Evolutionary conservation across 1,140 invertebrate genomes (phyloP).

Genomic region (Drosophila parvula): DNA sequence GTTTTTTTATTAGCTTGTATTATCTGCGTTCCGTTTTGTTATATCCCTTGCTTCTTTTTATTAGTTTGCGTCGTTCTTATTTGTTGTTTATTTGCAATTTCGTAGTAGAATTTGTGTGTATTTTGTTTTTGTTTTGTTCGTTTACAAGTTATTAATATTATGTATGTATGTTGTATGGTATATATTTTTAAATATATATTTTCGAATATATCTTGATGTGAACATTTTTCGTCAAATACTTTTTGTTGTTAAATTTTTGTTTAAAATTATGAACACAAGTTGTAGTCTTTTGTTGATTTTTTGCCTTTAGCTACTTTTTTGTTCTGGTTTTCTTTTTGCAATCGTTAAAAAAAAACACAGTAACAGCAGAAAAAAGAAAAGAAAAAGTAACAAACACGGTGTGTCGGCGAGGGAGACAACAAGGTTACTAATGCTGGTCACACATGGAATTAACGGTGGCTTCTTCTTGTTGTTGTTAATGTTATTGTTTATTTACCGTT

Average conservation of each 20-base stretch:
- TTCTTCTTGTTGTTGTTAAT: slow-evolving; percentile 10
- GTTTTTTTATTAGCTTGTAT: slow-evolving; percentile 27
- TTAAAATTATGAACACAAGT: slow-evolving; percentile 79
- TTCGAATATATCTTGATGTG: slow-evolving; percentile 31
- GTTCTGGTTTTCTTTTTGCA: slow-evolving; percentile 10
- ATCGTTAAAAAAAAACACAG: slow-evolving; percentile 17
- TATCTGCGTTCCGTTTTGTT: slow-evolving; percentile 17
- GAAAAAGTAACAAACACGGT: slow-evolving; percentile 6
- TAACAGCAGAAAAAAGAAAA: slow-evolving; percentile 13
- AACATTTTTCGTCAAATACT: slow-evolving; percentile 38
- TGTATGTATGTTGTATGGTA: slow-evolving; percentile 28
- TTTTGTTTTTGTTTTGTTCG: slow-evolving; percentile 30
- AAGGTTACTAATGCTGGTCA: slow-evolving; percentile 8
- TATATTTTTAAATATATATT: slow-evolving; percentile 39
- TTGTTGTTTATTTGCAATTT: slow-evolving; percentile 3
- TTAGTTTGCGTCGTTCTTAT: slow-evolving; percentile 42
- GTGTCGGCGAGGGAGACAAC: slow-evolving; percentile 9
- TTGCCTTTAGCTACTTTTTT: slow-evolving; percentile 43
- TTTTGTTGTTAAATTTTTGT: slow-evolving; percentile 29
- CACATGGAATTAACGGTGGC: slow-evolving; percentile 11
- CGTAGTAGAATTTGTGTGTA: slow-evolving; percentile 5
- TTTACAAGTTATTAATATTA: slow-evolving; percentile 44
- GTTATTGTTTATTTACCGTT: slow-evolving; percentile 36
- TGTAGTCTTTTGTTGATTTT: slow-evolving; percentile 73
- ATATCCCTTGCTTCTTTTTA: slow-evolving; percentile 13